Conservation (phyloP, 2,888 invertebrate genomes). For the Scaptomyza tumidula region DNA sequence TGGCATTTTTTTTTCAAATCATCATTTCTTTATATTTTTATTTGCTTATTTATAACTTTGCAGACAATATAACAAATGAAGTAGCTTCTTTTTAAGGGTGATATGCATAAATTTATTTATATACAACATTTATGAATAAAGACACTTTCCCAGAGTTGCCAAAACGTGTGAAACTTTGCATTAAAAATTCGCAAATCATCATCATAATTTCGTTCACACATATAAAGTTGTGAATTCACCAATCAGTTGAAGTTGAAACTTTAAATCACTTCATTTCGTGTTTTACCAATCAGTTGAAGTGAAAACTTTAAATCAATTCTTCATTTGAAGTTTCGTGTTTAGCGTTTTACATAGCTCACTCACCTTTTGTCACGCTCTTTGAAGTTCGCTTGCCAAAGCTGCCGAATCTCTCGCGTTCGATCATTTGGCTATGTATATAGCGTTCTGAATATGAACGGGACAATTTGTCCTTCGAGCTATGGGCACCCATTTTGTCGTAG, state of each 20-base stretch:
- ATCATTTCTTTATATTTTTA: no score
- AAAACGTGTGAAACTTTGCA: conserved; percentile 10
- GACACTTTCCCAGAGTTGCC: not conserved
- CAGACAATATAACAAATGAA: no score
- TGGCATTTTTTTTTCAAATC: no score
- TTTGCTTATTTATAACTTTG: no score
- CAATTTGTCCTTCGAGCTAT: conserved; percentile 91
- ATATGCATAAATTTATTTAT: not conserved
- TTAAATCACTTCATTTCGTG: not conserved
- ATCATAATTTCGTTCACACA: no score
- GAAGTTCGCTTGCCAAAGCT: conserved; percentile 88
- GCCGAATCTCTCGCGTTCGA: conserved; percentile 89
- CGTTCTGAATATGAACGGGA: conserved; percentile 88
- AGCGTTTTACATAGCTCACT: conserved; percentile 40
- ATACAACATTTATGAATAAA: not conserved
- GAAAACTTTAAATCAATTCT: not conserved
- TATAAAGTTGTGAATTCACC: not conserved
- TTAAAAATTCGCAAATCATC: conserved; percentile 9
- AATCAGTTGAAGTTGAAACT: no score
- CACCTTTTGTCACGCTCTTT: conserved; percentile 81
- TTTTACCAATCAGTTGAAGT: not conserved
- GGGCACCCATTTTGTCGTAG: conserved; percentile 87
- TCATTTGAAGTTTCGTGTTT: not conserved
- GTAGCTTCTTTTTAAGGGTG: not conserved
- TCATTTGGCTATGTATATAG: conserved; percentile 85